Evolutionary conservation across 2,113 vertebrate genomes (phyloP), one percentile per base, ranked within the genome.

Genomic region (rat (Rattus norvegicus)): DNA sequence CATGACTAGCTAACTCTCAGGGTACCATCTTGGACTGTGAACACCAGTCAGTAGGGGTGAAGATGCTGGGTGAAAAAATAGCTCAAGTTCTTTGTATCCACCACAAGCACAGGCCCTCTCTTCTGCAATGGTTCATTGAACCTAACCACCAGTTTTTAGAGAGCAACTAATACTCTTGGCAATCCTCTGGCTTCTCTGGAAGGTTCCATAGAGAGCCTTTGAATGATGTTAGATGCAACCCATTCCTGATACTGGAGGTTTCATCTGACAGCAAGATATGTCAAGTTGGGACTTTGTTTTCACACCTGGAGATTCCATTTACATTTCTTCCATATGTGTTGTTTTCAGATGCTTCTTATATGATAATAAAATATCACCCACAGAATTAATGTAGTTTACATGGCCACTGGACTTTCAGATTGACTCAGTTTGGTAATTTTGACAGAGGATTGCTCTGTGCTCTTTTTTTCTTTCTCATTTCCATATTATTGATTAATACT

Each of bases 401-500:
- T 88, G 5, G 22, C 94, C 91, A 98, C 95, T 97, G 97, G 95
- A 97, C 98, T 97, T 86, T 92, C 92, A 49, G 72, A 95, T 97
- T 96, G 89, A 84, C 86, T 94, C 24, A 65, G 52, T 14, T 97
- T 97, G 86, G 76, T 89, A 98, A 47, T 96, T 97, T 97, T 94
- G 79, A 95, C 84, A 67, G 85, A 96, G 49, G 12, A 33, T 97
- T 65, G 26, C 20, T 95, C 97, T 96, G 2, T 94, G 77, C 5
- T 98, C 97, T 97, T 54, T 97, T 96, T 85, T 95, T 11, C 69
- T 97, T 97, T 93, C 97, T 97, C 47, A 85, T 98, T 98, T 98
- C 97, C 96, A 90, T 94, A 30, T 75, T 98, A 98, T 97, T 97
- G 94, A 97, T 98, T 97, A 79, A 61, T 28, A 79, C 76, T 97